Percentiles rank a stretch among this genome's conserved stretches.
These are phyloP conservation scores for Byasa hedistus DNA, from an alignment of 2,888 invertebrate species.

Conservation along the genomic window DNA sequence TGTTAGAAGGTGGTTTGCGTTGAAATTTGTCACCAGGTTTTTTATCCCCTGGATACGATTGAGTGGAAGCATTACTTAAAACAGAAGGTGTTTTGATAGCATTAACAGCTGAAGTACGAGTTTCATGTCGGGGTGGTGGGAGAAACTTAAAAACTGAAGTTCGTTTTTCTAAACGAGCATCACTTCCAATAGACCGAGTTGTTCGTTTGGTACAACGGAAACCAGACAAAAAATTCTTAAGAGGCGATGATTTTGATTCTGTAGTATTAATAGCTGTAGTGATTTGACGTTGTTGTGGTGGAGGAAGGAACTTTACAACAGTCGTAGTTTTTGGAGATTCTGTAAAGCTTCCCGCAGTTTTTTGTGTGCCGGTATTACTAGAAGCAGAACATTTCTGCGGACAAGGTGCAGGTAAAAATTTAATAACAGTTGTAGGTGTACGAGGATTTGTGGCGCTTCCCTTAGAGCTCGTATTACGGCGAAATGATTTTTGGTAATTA, in stretches of 20 bases:
- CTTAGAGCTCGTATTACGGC: conserved; percentile 6
- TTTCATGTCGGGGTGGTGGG: conserved; percentile 1
- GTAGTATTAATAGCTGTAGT: conserved; percentile 16
- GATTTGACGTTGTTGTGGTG: conserved; percentile 10
- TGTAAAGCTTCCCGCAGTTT: background rate
- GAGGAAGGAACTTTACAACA: conserved; percentile 26
- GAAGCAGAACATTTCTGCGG: background rate
- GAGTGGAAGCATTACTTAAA: background rate
- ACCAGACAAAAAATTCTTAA: conserved; percentile 2
- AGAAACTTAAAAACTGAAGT: conserved; percentile 16
- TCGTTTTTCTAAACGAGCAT: background rate
- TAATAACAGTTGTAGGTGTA: conserved; percentile 8
- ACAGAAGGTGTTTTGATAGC: conserved; percentile 6
- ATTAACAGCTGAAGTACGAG: conserved; percentile 9
- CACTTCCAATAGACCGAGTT: conserved; percentile 9
- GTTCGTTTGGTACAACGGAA: background rate
- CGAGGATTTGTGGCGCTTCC: background rate
- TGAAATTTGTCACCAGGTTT: background rate
- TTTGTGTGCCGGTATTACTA: conserved; percentile 6
- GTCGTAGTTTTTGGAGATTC: conserved; percentile 13
- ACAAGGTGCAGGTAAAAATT: conserved; percentile 9
- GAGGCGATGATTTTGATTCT: conserved; percentile 3
- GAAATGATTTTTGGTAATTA: conserved; percentile 5
- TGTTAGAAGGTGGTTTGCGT: background rate
- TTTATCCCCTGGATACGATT: background rate